Base-by-base conservation (phyloP, 2,797 vertebrate species). In the Neoniphon sammara region DNA sequence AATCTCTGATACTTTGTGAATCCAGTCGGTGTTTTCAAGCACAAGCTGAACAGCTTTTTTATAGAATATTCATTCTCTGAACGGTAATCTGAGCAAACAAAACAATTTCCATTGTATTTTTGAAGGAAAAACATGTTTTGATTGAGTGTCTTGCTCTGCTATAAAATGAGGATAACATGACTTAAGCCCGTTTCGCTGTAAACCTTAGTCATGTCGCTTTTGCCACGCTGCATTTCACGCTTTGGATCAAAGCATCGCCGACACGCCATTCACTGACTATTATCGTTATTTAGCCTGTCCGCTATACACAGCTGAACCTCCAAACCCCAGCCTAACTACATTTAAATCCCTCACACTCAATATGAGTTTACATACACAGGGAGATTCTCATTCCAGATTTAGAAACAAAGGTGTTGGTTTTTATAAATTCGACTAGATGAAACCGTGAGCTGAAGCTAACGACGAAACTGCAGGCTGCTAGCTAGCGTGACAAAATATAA, bases 341-440 rank as follows among this genome's bases (percentile, higher is more conserved):
- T 0, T 39, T 7, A 36, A 18, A 50, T 21, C n/a, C 20, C 44
- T 70, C 47, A 25, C 49, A 70, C 67, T 70, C 67, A 70, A 70
- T 70, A 60, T 70, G 67, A 70, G 67, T 59, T 70, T 49, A 70
- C 56, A 39, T 52, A 70, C 46, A 60, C 44, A 34, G 20, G 42
- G 55, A 58, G 56, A 39, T 31, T 53, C 18, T 20, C n/a, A 61
- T 39, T 44, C 34, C 39, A 52, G 17, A 21, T 56, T 67, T n/a
- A 20, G 36, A 39, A 49, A 54, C 46, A 15, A 47, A 55, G 7
- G 7, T 53, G 1, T 23, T 53, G n/a, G 49, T 65, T 53, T 15
- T 36, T 36, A 34, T 18, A 34, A 50, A n/a, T n/a, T n/a, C n/a
- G 11, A 34, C 21, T 55, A 55, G 23, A 27, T 27, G 23, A n/a